Evolutionary conservation across 2,888 invertebrate genomes (phyloP), one percentile per base, ranked within the genome.

Genomic region (Cyaniris semiargus): DNA sequence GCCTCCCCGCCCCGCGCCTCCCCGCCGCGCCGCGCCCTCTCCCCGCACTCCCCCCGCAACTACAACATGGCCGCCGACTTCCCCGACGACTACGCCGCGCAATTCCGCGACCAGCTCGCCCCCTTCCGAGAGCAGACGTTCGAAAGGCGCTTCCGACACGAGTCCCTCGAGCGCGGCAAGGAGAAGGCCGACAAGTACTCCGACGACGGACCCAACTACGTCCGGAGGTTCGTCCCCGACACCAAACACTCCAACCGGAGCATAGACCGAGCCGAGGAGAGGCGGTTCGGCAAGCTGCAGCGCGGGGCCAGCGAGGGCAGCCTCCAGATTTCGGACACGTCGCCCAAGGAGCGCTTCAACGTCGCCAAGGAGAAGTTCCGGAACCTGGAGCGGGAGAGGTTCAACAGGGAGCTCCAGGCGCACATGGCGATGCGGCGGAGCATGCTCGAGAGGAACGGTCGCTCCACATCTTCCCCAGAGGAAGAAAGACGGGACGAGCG

Each of bases 301-400:
- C 83, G 93, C 79, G 88, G 94, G 80, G 84, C 92, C 83, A 87
- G 94, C 88, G 88, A 95, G 88, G 85, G 94, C 81, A 90, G 94
- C 85, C 82, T 92, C 75, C 93, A 94, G 81, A 75, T 91, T 23
- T 87, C 90, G 1, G 90, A 94, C 82, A 84, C 89, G 75, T 95
- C 96, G 1, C 97, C 97, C 0, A 95, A 96, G 82, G 97, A 97
- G 84, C 95, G 97, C 78, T 97, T 97, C 90, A 96, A 97, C 83
- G 97, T 97, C 83, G 97, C 97, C 72, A 97, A 97, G 88, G 97
- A 97, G 85, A 97, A 97, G 89, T 97, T 97, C 86, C 95, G 96
- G 87, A 95, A 96, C 80, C 95, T 97, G 89, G 97, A 97, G 86
- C 94, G 96, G 79, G 96, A 96, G 83, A 92, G 95, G 78, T 94